Base-by-base conservation (phyloP, 2,888 invertebrate species). In the Gandaritis pyraliata region DNA sequence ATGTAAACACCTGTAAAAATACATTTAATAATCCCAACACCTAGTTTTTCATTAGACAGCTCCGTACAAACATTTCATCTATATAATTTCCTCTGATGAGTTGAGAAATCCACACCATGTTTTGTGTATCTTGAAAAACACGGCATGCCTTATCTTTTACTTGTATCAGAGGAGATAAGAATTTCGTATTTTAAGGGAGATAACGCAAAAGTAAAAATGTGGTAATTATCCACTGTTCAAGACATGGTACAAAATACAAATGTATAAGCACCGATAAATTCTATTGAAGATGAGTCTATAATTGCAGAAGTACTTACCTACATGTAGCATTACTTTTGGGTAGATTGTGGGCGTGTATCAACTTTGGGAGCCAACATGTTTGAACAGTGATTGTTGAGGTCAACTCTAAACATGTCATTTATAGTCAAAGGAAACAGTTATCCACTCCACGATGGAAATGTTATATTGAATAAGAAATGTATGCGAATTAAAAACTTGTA, bases 291-390 rank as follows among this genome's bases (percentile, higher is more conserved):
- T 56, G 36, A 63, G 47, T 72, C 57, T 62, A 58, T 64, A 67
- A 49, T 60, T 56, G 43, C 60, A 73, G 66, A 74, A 72, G 69
- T 66, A 66, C 59, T 51, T 16, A 45, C 16, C 11, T 56, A 72
- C 38, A 67, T 72, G 70, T 70, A 70, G 67, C 23, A 57, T 54
- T 75, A 66, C 55, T 65, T 64, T 65, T 60, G 53, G 52, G 56
- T 50, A 47, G 49, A 57, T 59, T 55, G 86, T 87, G 79, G 87
- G 87, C 80, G 87, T 82, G 76, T 79, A 81, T 78, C 73, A 81
- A 82, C 81, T 82, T 78, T 76, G 73, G 72, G 69, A 75, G 73
- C 70, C 71, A 68, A 74, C 73, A 75, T 74, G 73, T 76, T 69
- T 72, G 75, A 73, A 77, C 74, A 76, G 66, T 75, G 64, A 75